A percentile compares a stretch with the other conserved stretches of the same genome.
Evolutionary conservation across 2,797 vertebrate species (phyloP).

Genomic region (Darevskia mixta): DNA sequence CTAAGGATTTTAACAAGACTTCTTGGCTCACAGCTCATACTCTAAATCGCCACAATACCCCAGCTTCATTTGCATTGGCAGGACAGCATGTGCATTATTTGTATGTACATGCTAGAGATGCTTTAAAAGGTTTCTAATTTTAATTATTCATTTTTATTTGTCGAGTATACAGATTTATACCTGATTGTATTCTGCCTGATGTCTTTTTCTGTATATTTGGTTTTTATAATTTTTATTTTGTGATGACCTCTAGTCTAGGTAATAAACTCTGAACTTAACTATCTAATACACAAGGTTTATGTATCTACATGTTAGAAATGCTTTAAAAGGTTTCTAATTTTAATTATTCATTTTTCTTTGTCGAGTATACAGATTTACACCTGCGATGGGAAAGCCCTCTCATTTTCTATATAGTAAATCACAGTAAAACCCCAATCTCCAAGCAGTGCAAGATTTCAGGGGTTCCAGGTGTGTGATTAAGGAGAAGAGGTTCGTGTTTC

Average conservation of each 20-base stretch:
- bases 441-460: too few species aligned
- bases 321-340: too few species aligned
- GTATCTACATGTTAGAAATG: too few species aligned
- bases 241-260: neutral
- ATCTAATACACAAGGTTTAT: too few species aligned
- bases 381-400: neutral
- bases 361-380: too few species aligned
- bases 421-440: too few species aligned
- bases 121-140: neutral
- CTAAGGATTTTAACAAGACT: neutral
- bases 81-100: neutral
- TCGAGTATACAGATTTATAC: neutral
- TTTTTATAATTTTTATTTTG: neutral
- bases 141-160: neutral
- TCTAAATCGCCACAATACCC: neutral
- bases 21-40: neutral
- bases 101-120: neutral
- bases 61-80: neutral
- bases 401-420: neutral
- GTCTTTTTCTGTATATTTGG: neutral
- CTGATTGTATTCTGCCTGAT: neutral
- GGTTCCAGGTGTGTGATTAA: too few species aligned
- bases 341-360: too few species aligned
- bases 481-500: too few species aligned
- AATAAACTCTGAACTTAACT: neutral